These are phyloP conservation scores for Drosophila truncata DNA, from an alignment of 1,140 invertebrate genomes.

Conservation along the genomic window DNA sequence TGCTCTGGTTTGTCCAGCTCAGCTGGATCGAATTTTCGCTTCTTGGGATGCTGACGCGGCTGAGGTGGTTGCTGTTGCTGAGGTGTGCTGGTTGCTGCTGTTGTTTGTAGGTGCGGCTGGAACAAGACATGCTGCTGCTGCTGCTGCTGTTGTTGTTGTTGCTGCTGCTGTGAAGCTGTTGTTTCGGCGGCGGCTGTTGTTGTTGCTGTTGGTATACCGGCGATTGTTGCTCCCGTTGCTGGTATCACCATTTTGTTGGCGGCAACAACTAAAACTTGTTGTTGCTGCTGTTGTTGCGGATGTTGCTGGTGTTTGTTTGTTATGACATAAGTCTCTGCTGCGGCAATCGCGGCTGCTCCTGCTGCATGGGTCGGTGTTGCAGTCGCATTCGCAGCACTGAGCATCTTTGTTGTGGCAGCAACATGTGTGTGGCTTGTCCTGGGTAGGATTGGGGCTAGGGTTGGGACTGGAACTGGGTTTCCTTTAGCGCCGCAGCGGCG, in stretches of 20 bases:
- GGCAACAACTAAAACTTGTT: conserved; percentile 69
- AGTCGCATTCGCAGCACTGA: conserved; percentile 77
- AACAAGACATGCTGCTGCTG: conserved; percentile 75
- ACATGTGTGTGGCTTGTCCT: conserved; percentile 71
- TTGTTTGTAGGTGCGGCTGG: conserved; percentile 74
- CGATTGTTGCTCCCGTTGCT: conserved; percentile 69
- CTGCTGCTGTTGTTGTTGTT: conserved; percentile 36
- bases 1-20: conserved; percentile 90
- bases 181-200: conserved; percentile 54
- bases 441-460: conserved; percentile 7
- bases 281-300: conserved; percentile 51
- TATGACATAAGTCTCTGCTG: conserved; percentile 80
- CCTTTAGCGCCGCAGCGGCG: conserved; percentile 52
- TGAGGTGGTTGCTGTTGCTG: conserved; percentile 81
- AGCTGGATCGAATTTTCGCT: conserved; percentile 94
- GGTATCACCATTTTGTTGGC: conserved; percentile 83
- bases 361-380: conserved; percentile 54
- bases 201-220: conserved; percentile 74
- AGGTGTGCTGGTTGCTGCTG: conserved; percentile 71
- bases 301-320: conserved; percentile 65
- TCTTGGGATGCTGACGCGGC: conserved; percentile 93
- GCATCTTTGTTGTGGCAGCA: conserved; percentile 75
- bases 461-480: not conserved
- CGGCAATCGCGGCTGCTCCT: conserved; percentile 57
- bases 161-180: conserved; percentile 37